Conservation (phyloP, 2,888 invertebrate species). For the Drosophila paracracens region DNA sequence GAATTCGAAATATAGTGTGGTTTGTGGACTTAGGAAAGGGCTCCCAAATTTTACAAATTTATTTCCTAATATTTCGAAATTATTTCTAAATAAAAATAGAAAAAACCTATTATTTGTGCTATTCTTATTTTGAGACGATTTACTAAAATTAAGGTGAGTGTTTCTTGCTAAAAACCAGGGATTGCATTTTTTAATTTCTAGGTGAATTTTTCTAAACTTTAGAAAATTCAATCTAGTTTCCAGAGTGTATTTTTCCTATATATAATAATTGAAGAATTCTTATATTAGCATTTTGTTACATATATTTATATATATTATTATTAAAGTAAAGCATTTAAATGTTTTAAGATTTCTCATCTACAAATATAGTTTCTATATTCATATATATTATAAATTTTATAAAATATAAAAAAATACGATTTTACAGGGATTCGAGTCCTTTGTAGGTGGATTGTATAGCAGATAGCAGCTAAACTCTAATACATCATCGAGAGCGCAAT, state of each 20-base stretch:
- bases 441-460: background rate
- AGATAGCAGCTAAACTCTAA: background rate
- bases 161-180: background rate
- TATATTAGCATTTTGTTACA: background rate
- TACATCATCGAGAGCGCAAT: too few species aligned
- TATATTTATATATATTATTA: too few species aligned
- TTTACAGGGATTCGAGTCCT: background rate
- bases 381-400: too few species aligned
- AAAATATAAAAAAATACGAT: too few species aligned
- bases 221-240: background rate
- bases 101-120: too few species aligned
- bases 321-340: too few species aligned
- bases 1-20: background rate
- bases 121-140: too few species aligned
- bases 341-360: too few species aligned
- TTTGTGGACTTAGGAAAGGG: background rate
- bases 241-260: background rate
- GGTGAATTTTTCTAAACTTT: background rate
- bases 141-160: too few species aligned
- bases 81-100: too few species aligned
- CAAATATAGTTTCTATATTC: too few species aligned
- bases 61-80: background rate
- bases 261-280: background rate
- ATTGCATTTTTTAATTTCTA: background rate
- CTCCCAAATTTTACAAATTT: background rate